Conservation (phyloP, 1,140 invertebrate genomes). For the Chironomus tepperi region DNA sequence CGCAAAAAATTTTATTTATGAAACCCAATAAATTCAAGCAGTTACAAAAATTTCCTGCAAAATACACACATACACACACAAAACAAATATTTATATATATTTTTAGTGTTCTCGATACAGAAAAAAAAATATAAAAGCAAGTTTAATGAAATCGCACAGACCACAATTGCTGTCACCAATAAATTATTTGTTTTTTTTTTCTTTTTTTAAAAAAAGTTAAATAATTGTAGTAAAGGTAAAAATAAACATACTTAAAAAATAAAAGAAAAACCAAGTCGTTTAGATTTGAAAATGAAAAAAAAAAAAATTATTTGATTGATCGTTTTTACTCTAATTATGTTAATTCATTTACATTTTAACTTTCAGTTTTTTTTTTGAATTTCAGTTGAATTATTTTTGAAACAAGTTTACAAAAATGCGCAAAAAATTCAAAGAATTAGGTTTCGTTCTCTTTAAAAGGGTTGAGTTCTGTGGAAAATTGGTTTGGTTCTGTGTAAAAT, state of each 20-base stretch:
- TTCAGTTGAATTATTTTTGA: no score
- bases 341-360: no score
- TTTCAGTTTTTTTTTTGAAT: no score
- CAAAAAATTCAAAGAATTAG: no score
- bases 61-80: no score
- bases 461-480: no score
- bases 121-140: constrained; percentile 7
- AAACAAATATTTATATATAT: not conserved
- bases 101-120: constrained; percentile 4
- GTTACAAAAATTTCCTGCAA: not conserved
- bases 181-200: constrained; percentile 23
- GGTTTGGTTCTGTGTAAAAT: no score
- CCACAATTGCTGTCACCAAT: constrained; percentile 23
- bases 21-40: not conserved
- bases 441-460: no score
- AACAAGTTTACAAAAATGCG: no score
- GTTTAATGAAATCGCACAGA: constrained; percentile 16
- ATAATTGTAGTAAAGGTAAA: constrained; percentile 21
- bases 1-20: not conserved
- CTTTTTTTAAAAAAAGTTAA: constrained; percentile 19
- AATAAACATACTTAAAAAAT: constrained; percentile 21
- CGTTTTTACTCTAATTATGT: not conserved
- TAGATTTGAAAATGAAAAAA: constrained; percentile 23
- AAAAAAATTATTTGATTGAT: not conserved
- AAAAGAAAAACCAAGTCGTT: constrained; percentile 23